Evolutionary conservation across 2,113 vertebrate species (phyloP).

Genomic region (Caretta caretta): DNA sequence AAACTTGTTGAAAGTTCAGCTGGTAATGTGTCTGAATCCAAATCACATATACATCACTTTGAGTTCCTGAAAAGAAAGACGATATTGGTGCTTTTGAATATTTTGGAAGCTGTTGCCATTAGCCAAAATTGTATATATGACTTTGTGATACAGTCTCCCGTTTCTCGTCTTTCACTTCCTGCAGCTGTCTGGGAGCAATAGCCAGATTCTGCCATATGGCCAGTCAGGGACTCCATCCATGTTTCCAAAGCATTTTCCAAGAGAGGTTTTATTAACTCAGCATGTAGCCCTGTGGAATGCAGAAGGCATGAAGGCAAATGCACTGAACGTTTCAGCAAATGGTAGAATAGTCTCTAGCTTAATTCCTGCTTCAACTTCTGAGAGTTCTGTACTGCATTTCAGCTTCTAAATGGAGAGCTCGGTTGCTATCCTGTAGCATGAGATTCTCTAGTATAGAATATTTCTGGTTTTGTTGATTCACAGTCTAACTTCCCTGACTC

Average conservation of each 20-base stretch:
- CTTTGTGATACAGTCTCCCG: constrained; percentile 21
- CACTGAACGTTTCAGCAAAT: constrained; percentile 54
- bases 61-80: background rate
- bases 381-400: constrained; percentile 1
- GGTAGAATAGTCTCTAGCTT: constrained; percentile 24
- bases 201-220: constrained; percentile 70
- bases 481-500: background rate
- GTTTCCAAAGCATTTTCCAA: constrained; percentile 72
- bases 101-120: constrained; percentile 41
- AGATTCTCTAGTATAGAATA: background rate
- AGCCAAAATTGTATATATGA: background rate
- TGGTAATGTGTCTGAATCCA: background rate
- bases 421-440: constrained; percentile 9
- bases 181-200: constrained; percentile 75
- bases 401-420: constrained; percentile 14
- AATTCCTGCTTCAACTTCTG: constrained; percentile 56
- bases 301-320: constrained; percentile 52
- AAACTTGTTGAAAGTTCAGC: constrained; percentile 27
- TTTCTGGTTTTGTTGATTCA: constrained; percentile 14
- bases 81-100: constrained; percentile 26
- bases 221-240: constrained; percentile 45
- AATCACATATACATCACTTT: background rate
- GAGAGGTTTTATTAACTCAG: constrained; percentile 77
- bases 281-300: constrained; percentile 78
- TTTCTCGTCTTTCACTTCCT: constrained; percentile 55